Base-by-base conservation (phyloP, 2,888 invertebrate species). In the Zaprionus lineosus region DNA sequence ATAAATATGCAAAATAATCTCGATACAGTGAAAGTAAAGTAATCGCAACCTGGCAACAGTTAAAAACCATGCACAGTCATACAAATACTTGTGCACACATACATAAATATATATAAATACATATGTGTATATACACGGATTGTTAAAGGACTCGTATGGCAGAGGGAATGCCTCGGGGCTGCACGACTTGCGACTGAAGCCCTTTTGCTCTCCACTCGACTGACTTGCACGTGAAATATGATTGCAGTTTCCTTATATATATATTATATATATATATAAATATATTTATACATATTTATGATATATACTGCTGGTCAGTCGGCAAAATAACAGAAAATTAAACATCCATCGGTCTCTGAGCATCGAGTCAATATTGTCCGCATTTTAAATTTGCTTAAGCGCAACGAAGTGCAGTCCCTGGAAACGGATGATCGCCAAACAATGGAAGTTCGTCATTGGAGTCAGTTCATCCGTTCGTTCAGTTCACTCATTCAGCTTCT, bases 1-100 rank as follows among this genome's bases (percentile, higher is more conserved):
- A 37, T 43, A 55, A 58, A 63, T 58, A 58, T 58, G 59, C 55
- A 58, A 53, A 48, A 66, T 51, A 64, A 44, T 59, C 39, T 52
- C n/a, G 9, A 47, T n/a, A n/a, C n/a, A n/a, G n/a, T n/a, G n/a
- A 29, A 14, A 50, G 36, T 18, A 56, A 60, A 56, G 41, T 52
- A 53, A 65, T 63, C 58, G 65, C 44, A 44, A 51, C 14, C 50
- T 46, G 34, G 15, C 34, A 55, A 15, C 12, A 29, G 24, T 12
- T 31, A 12, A 19, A 48, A 26, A 11, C n/a, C n/a, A n/a, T n/a
- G 24, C 24, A 24, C 8, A 24, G 3, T 3, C 19, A 19, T 5
- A 19, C 19, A 19, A 19, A 19, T 5, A 19, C 19, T 3, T n/a
- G n/a, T 5, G 5, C 19, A 19, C 19, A 19, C 19, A 5, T 5